Evolutionary conservation across 1,140 invertebrate genomes (phyloP).

Genomic region (Doryteuthis pealeii): DNA sequence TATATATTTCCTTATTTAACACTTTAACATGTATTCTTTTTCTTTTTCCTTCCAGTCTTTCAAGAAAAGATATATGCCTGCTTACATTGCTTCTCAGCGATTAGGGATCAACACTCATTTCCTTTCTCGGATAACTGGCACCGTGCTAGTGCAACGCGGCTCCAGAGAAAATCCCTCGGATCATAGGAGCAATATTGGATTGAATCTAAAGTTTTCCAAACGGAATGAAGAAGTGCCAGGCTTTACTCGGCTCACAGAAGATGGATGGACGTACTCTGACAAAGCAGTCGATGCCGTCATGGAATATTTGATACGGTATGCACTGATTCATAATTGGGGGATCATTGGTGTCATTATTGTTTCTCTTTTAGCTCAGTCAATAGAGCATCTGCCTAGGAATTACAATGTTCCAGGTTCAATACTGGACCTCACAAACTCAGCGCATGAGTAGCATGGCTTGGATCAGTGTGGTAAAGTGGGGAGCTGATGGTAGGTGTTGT

Average conservation of each 20-base stretch:
- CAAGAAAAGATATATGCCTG: conserved; percentile 46
- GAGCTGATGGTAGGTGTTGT: no score
- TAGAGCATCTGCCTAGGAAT: no score
- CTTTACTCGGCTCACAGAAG: conserved; percentile 72
- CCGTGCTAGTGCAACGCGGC: conserved; percentile 67
- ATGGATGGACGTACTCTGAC: conserved; percentile 79
- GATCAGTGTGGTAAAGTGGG: no score
- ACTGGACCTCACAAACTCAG: no score
- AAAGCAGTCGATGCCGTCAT: conserved; percentile 73
- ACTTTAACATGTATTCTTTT: no score
- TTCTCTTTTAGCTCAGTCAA: no score
- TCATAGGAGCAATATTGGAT: conserved; percentile 77
- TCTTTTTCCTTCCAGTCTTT: conserved; percentile 16
- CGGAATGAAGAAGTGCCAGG: conserved; percentile 71
- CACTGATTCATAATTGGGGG: no score
- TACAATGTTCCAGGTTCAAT: no score
- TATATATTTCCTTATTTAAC: no score
- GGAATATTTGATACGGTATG: conserved; percentile 67
- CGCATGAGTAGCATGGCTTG: no score
- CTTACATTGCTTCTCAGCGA: conserved; percentile 60
- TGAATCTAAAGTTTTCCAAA: conserved; percentile 90
- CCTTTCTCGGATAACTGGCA: conserved; percentile 81
- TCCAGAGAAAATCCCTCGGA: conserved; percentile 33
- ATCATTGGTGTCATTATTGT: background rate
- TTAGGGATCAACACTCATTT: conserved; percentile 71